Base-by-base conservation (phyloP, 2,113 vertebrate genomes). In the Pyxicephalus adspersus region DNA sequence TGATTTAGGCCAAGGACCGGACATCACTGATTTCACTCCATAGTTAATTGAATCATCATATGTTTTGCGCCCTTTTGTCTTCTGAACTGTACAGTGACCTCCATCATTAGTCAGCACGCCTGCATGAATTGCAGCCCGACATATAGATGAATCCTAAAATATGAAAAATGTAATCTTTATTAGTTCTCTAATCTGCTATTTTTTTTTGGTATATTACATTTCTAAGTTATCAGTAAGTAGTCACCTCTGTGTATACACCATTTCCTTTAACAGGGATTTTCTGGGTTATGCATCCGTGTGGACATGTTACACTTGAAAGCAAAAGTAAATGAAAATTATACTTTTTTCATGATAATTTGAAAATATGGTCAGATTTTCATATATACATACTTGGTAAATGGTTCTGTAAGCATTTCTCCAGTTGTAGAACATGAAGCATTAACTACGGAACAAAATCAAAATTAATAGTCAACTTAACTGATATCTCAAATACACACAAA, bases 301-400 rank as follows among this genome's bases (percentile, higher is more conserved):
- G 61, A 63, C 75, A 77, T 3, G 31, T 26, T 9, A 77, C 75
- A 54, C 75, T 77, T 45, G 23, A 77, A 65, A 63, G 20, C 3
- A 76, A 63, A 45, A 45, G 38, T 45, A 45, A 45, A 45, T 15
- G 38, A 45, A 45, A 45, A 45, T 45, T 13, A 15, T 45, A 45
- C 38, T 45, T 15, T 45, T 45, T 15, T 45, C 38, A 45, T 45
- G 11, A 45, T 45, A 45, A 45, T 45, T 13, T 31, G 26, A 22
- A 70, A 51, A 18, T 51, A 45, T 45, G 38, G 9, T 28, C 28
- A 20, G 25, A 71, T 51, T 51, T 23, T 51, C n/a, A 29, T 28
- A 28, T 55, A 29, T 72, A 54, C 68, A 55, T 72, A 72, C 68
- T 20, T 8, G 17, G 68, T 72, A 31, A 29, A 72, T n/a, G 3